These are phyloP conservation scores for Conchocele bisecta DNA, from an alignment of 2,888 invertebrate genomes.

Conservation along the genomic window DNA sequence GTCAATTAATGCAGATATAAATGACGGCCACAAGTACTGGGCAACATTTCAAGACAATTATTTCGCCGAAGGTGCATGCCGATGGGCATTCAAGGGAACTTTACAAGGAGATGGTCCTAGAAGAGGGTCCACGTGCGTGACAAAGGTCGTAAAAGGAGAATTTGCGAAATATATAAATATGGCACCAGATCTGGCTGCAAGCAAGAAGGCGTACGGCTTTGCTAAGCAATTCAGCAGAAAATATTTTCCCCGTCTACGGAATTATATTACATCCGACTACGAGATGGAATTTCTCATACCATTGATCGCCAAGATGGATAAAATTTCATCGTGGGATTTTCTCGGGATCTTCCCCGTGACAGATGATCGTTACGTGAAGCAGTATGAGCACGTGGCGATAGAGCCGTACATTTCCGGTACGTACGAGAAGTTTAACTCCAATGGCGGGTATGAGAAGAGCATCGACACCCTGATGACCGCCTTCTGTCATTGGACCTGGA, in stretches of 20 bases:
- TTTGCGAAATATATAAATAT: constrained; percentile 18
- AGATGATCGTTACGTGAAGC: constrained; percentile 21
- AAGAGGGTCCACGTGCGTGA: constrained; percentile 12
- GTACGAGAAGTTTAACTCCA: constrained; percentile 38
- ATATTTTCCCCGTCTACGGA: constrained; percentile 11
- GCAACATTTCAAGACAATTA: constrained; percentile 23
- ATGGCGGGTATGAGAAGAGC: constrained; percentile 22
- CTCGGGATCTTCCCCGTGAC: constrained; percentile 18
- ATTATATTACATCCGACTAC: constrained; percentile 3
- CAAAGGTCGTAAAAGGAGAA: constrained; percentile 26
- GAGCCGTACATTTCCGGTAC: constrained; percentile 25
- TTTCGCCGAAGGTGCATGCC: constrained; percentile 28
- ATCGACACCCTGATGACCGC: constrained; percentile 32
- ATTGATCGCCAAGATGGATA: constrained; percentile 23
- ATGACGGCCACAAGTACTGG: constrained; percentile 23
- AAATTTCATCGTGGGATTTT: constrained; percentile 12
- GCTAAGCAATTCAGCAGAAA: constrained; percentile 19
- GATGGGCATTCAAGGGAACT: constrained; percentile 28
- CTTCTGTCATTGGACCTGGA: constrained; percentile 45
- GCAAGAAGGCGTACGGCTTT: constrained; percentile 29
- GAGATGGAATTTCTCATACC: constrained; percentile 44
- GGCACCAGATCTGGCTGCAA: constrained; percentile 37
- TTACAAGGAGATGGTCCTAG: constrained; percentile 28
- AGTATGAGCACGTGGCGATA: constrained; percentile 24
- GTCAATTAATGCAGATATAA: constrained; percentile 17